Evolutionary conservation across 1,140 invertebrate genomes (phyloP).

Genomic region (Micrasema minimum): DNA sequence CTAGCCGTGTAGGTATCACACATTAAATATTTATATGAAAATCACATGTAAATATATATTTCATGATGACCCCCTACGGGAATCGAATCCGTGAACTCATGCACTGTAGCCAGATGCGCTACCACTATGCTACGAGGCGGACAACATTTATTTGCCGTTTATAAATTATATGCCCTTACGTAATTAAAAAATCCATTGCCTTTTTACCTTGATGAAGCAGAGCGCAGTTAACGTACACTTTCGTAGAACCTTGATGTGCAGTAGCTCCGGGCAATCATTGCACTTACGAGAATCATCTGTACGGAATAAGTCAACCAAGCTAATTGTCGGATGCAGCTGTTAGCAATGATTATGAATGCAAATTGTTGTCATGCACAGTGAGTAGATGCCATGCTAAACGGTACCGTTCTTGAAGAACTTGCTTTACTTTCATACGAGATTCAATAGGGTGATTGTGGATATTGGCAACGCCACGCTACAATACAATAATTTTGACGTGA

Average conservation of each 20-base stretch:
- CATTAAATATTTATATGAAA: too few species aligned
- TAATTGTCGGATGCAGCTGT: constrained; percentile 36
- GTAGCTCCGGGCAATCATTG: background rate
- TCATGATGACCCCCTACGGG: too few species aligned
- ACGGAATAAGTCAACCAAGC: background rate
- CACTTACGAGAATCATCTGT: constrained; percentile 1
- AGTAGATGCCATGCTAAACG: background rate
- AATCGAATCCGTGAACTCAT: too few species aligned
- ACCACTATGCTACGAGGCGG: too few species aligned
- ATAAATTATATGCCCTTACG: background rate
- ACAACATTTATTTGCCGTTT: background rate
- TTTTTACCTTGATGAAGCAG: background rate
- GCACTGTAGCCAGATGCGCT: too few species aligned
- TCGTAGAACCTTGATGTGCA: background rate
- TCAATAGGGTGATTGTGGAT: too few species aligned
- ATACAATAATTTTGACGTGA: too few species aligned
- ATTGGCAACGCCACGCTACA: too few species aligned
- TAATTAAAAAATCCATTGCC: background rate
- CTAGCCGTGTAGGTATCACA: too few species aligned
- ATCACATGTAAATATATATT: too few species aligned
- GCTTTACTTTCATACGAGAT: too few species aligned
- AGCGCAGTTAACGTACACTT: background rate
- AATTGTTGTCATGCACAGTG: constrained; percentile 13
- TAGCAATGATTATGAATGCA: constrained; percentile 24
- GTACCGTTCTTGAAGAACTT: background rate